These are phyloP conservation scores for Nineta flava DNA, from an alignment of 2,888 invertebrate genomes.

Conservation along the genomic window DNA sequence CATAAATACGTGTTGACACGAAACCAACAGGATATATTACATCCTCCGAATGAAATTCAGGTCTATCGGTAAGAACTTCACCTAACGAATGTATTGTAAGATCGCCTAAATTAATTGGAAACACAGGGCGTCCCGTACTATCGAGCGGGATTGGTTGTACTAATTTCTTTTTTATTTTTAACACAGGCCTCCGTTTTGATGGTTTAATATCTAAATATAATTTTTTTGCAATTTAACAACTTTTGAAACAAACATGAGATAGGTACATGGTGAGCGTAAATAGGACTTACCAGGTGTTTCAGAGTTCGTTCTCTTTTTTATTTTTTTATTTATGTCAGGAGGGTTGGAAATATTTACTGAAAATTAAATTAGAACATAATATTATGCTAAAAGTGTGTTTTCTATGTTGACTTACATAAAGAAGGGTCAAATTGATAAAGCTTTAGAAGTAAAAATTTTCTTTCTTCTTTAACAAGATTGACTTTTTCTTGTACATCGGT, in stretches of 20 bases:
- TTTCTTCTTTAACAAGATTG: constrained; percentile 63
- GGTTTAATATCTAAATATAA: constrained; percentile 13
- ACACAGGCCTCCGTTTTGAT: constrained; percentile 15
- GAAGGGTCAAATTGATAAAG: constrained; percentile 46
- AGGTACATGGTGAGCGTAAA: neutral
- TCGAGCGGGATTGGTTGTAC: constrained; percentile 49
- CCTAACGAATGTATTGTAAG: constrained; percentile 58
- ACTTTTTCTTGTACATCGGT: constrained; percentile 71
- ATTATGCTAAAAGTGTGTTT: neutral
- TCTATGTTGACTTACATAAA: neutral
- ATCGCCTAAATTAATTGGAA: constrained; percentile 55
- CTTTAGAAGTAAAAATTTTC: constrained; percentile 63
- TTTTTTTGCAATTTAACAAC: constrained; percentile 1
- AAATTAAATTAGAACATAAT: neutral
- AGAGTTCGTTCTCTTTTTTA: neutral
- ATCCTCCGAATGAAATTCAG: constrained; percentile 52
- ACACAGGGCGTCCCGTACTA: constrained; percentile 47
- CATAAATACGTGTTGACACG: constrained; percentile 59
- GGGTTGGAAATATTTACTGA: neutral
- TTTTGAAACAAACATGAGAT: neutral
- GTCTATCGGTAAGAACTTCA: constrained; percentile 50
- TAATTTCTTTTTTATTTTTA: constrained; percentile 27
- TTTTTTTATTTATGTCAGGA: neutral
- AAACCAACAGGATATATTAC: constrained; percentile 64
- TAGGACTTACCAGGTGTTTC: neutral